Conservation (phyloP, 2,113 vertebrate genomes). For the Sylvilagus bachmani region DNA sequence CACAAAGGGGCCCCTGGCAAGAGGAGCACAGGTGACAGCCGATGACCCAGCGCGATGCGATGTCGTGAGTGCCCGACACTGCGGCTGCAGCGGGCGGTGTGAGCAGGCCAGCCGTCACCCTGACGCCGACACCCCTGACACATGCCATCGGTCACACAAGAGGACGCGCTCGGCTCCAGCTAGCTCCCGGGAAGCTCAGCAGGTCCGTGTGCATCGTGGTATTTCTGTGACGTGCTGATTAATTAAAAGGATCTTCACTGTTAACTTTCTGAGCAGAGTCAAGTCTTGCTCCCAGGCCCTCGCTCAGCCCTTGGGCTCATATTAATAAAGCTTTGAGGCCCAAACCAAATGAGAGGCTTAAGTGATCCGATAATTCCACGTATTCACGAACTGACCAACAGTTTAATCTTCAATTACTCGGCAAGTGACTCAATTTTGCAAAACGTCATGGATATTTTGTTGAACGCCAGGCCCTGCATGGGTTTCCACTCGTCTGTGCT, state of each 20-base stretch:
- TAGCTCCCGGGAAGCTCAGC: constrained; percentile 45
- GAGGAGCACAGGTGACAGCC: constrained; percentile 88
- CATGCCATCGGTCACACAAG: constrained; percentile 85
- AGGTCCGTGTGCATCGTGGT: constrained; percentile 63
- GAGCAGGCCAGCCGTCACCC: constrained; percentile 87
- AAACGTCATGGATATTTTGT: constrained; percentile 37
- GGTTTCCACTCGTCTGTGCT: constrained; percentile 42
- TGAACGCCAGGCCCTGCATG: neutral
- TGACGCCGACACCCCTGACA: constrained; percentile 83
- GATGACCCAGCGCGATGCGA: constrained; percentile 89
- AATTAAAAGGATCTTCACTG: constrained; percentile 57
- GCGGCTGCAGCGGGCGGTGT: constrained; percentile 84
- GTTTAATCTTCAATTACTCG: constrained; percentile 53
- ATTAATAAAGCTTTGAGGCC: constrained; percentile 46
- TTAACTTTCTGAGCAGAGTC: neutral
- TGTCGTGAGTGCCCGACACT: constrained; percentile 89
- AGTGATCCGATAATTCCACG: neutral
- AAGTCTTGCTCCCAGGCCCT: neutral
- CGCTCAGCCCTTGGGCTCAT: neutral
- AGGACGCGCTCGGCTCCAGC: constrained; percentile 67
- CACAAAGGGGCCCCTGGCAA: constrained; percentile 84
- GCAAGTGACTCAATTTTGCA: constrained; percentile 38
- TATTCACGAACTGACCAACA: constrained; percentile 14
- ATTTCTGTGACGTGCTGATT: constrained; percentile 56
- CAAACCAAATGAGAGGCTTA: constrained; percentile 38